Conservation (phyloP, 2,888 invertebrate species). For the Drosophila recens region DNA sequence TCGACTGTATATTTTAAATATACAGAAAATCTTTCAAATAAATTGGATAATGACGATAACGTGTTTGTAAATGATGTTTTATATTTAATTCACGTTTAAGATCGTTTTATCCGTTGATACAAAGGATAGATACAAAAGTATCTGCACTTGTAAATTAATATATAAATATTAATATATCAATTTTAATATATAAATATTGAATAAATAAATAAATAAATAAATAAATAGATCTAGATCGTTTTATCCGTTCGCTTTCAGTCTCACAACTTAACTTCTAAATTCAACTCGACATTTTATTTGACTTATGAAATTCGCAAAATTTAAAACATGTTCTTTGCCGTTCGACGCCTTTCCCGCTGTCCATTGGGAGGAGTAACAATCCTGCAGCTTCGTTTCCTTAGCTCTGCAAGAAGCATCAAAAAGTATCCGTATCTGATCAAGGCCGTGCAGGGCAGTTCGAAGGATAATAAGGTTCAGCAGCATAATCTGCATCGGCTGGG, state of each 20-base stretch:
- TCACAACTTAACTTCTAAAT: background rate
- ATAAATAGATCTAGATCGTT: background rate
- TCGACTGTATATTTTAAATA: no score
- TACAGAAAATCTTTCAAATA: no score
- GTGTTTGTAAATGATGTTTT: no score
- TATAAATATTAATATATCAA: no score
- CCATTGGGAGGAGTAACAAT: background rate
- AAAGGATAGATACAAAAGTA: slow-evolving; percentile 4
- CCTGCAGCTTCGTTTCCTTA: slow-evolving; percentile 1
- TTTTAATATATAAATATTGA: no score
- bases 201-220: background rate
- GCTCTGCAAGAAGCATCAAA: background rate
- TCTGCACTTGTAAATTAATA: background rate
- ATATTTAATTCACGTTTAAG: no score
- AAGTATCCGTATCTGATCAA: slow-evolving; percentile 53
- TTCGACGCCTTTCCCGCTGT: background rate
- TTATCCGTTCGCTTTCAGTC: background rate
- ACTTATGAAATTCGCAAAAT: background rate
- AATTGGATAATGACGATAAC: no score
- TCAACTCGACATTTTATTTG: background rate
- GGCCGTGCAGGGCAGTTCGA: slow-evolving; percentile 61
- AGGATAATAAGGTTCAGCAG: slow-evolving; percentile 6
- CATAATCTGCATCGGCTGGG: background rate
- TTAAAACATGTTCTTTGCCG: slow-evolving; percentile 23
- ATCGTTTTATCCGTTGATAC: no score